A percentile compares a stretch with the other conserved stretches of the same genome.
These are phyloP conservation scores for Chamaetylas fuelleborni DNA, from an alignment of 2,113 vertebrate genomes.

Conservation along the genomic window DNA sequence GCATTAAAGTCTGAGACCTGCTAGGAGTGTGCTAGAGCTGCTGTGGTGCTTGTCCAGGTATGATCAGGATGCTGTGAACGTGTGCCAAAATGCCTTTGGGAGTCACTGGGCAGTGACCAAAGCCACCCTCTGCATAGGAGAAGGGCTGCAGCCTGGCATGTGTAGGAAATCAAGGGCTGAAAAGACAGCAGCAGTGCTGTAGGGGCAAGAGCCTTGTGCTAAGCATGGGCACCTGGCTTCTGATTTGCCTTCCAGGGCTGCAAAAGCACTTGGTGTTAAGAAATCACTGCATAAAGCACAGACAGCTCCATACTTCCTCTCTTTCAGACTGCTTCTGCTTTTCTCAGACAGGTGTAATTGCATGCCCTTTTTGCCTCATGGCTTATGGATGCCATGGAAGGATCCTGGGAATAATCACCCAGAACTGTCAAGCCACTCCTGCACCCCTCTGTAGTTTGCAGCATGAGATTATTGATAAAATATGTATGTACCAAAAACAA, in stretches of 20 bases:
- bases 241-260: background rate
- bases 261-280: background rate
- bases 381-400: background rate
- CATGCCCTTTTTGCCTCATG: background rate
- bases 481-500: slow-evolving; percentile 36
- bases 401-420: background rate
- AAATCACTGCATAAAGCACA: background rate
- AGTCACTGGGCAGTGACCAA: background rate
- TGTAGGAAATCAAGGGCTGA: background rate
- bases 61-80: background rate
- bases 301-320: background rate
- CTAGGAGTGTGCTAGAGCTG: background rate
- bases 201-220: background rate
- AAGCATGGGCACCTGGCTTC: background rate
- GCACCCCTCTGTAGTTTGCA: background rate
- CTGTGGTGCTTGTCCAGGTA: background rate
- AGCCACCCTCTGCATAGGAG: background rate
- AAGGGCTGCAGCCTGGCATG: background rate
- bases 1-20: background rate
- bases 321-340: background rate
- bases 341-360: background rate
- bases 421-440: background rate
- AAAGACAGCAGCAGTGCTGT: background rate
- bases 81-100: background rate
- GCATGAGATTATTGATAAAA: slow-evolving; percentile 39